Evolutionary conservation across 2,888 invertebrate genomes (phyloP).

Genomic region (Rutpela maculata): DNA sequence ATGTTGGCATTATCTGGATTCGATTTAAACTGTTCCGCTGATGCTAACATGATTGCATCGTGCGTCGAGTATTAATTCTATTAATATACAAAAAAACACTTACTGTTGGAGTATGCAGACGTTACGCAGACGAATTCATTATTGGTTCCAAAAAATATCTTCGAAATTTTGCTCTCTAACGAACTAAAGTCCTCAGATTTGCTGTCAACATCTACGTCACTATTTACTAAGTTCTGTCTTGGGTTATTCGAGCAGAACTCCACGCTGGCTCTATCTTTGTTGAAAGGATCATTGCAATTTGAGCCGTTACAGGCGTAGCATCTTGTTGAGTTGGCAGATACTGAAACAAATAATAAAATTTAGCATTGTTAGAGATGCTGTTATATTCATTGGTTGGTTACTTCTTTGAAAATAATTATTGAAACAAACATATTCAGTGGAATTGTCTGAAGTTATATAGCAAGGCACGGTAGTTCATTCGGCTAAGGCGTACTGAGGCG

Average conservation of each 20-base stretch:
- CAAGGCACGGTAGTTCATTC: too few relatives aligned
- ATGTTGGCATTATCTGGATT: too few relatives aligned
- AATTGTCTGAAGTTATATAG: too few relatives aligned
- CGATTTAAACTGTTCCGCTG: too few relatives aligned
- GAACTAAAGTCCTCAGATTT: slow-evolving; percentile 17
- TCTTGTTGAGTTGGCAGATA: slow-evolving; percentile 9
- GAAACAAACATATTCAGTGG: too few relatives aligned
- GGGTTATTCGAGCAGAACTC: slow-evolving; percentile 31
- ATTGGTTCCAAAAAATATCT: background rate
- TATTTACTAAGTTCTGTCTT: background rate
- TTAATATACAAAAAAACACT: slow-evolving; percentile 13
- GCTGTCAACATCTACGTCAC: background rate
- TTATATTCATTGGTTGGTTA: too few relatives aligned
- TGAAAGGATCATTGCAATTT: slow-evolving; percentile 48
- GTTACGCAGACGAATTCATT: slow-evolving; percentile 47
- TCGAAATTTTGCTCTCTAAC: slow-evolving; percentile 15
- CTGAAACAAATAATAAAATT: slow-evolving; percentile 26
- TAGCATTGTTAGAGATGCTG: too few relatives aligned
- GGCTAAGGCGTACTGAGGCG: too few relatives aligned
- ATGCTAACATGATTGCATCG: too few relatives aligned
- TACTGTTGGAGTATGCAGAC: slow-evolving; percentile 37
- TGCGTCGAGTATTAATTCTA: too few relatives aligned
- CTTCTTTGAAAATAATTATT: too few relatives aligned
- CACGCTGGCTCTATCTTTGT: slow-evolving; percentile 30
- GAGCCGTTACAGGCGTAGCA: slow-evolving; percentile 46